phyloP scores from a whole-genome alignment of 2,797 vertebrate genomes.

The Hydrolagus colliei region DNA sequence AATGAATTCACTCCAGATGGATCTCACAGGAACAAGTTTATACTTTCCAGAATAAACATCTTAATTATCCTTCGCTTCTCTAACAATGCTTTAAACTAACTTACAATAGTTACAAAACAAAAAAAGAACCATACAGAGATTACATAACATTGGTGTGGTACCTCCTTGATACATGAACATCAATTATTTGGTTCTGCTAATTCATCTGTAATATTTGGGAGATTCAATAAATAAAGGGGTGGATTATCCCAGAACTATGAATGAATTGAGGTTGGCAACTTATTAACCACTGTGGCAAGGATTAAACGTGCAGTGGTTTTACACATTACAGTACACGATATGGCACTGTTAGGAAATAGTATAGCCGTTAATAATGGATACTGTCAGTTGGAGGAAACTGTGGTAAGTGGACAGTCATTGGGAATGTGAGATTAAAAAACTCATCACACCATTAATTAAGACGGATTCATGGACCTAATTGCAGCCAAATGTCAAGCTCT shows the following conservation, averaged over 20 bases:
- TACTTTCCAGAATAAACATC: not conserved
- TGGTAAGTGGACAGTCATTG: not conserved
- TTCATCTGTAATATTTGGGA: not conserved
- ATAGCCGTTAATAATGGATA: not conserved
- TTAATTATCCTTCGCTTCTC: not conserved
- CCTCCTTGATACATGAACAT: not conserved
- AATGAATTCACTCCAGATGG: too few species aligned
- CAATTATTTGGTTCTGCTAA: not conserved
- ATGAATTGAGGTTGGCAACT: not conserved
- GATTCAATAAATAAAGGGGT: not conserved
- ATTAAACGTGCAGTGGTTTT: not conserved
- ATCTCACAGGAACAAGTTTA: not conserved
- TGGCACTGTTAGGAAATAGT: not conserved
- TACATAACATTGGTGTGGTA: not conserved
- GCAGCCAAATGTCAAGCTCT: not conserved
- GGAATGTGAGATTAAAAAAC: not conserved
- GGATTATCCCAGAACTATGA: not conserved
- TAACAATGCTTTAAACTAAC: not conserved
- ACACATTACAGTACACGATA: not conserved
- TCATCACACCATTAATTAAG: not conserved
- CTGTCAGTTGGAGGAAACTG: constrained; percentile 12
- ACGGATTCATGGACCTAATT: not conserved
- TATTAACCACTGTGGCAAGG: constrained; percentile 7
- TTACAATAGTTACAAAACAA: not conserved
- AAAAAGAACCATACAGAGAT: not conserved